phyloP scores from a whole-genome alignment of 2,888 invertebrate species.

The Aphelenchoides bicaudatus region DNA sequence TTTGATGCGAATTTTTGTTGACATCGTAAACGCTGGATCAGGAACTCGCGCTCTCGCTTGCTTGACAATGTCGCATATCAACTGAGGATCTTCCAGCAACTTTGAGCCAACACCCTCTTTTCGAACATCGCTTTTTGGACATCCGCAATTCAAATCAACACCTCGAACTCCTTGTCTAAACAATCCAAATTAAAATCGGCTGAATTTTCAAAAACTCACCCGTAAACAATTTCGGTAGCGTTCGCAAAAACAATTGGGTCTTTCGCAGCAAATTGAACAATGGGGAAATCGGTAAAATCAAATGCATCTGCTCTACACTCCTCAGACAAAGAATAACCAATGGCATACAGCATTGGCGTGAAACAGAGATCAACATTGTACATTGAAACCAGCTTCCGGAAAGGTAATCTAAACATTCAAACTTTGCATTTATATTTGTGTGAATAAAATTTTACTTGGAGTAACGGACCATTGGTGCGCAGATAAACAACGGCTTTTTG shows the following conservation, averaged over 20 bases:
- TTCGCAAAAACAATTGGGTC: slow-evolving; percentile 76
- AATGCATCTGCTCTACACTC: slow-evolving; percentile 72
- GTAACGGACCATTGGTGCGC: slow-evolving; percentile 91
- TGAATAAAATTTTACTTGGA: slow-evolving; percentile 69
- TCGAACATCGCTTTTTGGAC: slow-evolving; percentile 72
- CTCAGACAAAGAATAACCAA: slow-evolving; percentile 79
- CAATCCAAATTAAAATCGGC: no score
- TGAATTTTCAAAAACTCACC: slow-evolving; percentile 69
- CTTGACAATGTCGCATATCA: slow-evolving; percentile 75
- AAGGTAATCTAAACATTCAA: slow-evolving; percentile 69
- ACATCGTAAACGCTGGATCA: slow-evolving; percentile 74
- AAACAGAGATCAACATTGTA: slow-evolving; percentile 85
- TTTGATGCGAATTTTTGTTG: slow-evolving; percentile 82
- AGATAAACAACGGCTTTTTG: slow-evolving; percentile 42
- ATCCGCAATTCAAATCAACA: slow-evolving; percentile 93
- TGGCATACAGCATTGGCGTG: slow-evolving; percentile 94
- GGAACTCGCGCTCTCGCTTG: slow-evolving; percentile 74
- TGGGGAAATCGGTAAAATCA: slow-evolving; percentile 73
- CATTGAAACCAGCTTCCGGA: slow-evolving; percentile 72
- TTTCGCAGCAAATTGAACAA: slow-evolving; percentile 92
- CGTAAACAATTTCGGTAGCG: slow-evolving; percentile 78
- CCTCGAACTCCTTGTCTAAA: slow-evolving; percentile 78
- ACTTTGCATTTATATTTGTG: slow-evolving; percentile 9
- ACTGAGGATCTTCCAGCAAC: slow-evolving; percentile 74
- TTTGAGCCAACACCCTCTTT: slow-evolving; percentile 38